These are phyloP conservation scores for Conus canariensis DNA, from an alignment of 2,888 invertebrate genomes.

Conservation along the genomic window DNA sequence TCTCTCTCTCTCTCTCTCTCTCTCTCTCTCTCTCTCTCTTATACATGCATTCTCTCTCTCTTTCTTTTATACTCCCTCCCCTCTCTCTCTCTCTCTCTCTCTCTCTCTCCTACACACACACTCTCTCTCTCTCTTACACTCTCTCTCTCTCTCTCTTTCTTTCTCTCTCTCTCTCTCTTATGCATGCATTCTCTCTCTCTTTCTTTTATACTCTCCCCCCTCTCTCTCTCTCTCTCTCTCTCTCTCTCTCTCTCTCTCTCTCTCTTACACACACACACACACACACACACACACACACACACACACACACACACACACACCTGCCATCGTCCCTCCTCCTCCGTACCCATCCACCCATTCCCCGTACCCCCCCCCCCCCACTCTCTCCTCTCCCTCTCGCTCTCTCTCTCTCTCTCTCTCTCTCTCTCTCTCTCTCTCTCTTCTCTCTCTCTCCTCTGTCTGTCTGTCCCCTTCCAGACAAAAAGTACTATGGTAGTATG, in stretches of 20 bases:
- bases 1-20: background rate
- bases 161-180: background rate
- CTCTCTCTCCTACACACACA: background rate
- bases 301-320: no score
- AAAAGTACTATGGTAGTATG: no score
- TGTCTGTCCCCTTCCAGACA: background rate
- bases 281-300: no score
- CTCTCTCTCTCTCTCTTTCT: background rate
- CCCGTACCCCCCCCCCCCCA: background rate
- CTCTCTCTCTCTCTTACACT: background rate
- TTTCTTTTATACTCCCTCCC: background rate
- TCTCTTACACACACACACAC: no score
- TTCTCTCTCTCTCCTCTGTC: background rate
- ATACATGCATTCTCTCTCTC: background rate
- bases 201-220: no score
- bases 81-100: constrained; percentile 16
- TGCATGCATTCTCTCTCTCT: no score
- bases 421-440: background rate
- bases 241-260: background rate
- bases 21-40: background rate
- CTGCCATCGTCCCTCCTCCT: no score
- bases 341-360: no score
- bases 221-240: background rate
- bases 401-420: background rate
- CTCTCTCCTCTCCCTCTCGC: background rate